Conservation (phyloP, 1,140 invertebrate species). For the Chlorops oryzae region DNA sequence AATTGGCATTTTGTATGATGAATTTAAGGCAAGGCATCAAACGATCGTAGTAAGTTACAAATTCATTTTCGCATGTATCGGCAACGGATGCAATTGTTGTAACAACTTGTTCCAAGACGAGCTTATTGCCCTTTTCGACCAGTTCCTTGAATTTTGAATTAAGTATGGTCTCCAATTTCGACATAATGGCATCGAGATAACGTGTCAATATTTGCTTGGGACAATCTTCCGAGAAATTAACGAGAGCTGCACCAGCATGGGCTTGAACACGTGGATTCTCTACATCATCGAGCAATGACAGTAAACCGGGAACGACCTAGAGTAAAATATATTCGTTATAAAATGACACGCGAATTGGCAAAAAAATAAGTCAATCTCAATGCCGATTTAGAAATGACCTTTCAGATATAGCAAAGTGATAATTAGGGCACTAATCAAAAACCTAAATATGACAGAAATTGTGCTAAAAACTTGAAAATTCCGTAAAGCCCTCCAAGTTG, state of each 20-base stretch:
- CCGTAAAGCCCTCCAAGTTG: too few species aligned
- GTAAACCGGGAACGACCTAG: slow-evolving; percentile 77
- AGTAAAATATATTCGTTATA: slow-evolving; percentile 1
- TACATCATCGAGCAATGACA: slow-evolving; percentile 87
- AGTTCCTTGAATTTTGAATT: slow-evolving; percentile 91
- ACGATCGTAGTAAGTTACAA: slow-evolving; percentile 80
- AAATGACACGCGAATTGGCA: too few species aligned
- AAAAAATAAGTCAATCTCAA: too few species aligned
- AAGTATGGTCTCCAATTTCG: slow-evolving; percentile 84
- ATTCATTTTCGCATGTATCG: slow-evolving; percentile 97
- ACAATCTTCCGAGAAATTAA: slow-evolving; percentile 99
- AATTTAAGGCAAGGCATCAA: slow-evolving; percentile 96
- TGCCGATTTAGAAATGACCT: too few species aligned
- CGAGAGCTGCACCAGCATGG: slow-evolving; percentile 87
- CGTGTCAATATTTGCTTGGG: slow-evolving; percentile 87
- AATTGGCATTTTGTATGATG: slow-evolving; percentile 91
- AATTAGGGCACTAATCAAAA: too few species aligned
- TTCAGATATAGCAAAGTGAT: too few species aligned
- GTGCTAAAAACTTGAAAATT: too few species aligned
- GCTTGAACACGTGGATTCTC: slow-evolving; percentile 90
- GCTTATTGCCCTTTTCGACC: slow-evolving; percentile 86
- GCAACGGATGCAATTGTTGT: slow-evolving; percentile 98
- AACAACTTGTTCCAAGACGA: slow-evolving; percentile 93
- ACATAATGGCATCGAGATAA: slow-evolving; percentile 88
- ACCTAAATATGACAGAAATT: too few species aligned